Evolutionary conservation across 2,113 vertebrate species (phyloP).

Genomic region (Zosterops borbonicus): DNA sequence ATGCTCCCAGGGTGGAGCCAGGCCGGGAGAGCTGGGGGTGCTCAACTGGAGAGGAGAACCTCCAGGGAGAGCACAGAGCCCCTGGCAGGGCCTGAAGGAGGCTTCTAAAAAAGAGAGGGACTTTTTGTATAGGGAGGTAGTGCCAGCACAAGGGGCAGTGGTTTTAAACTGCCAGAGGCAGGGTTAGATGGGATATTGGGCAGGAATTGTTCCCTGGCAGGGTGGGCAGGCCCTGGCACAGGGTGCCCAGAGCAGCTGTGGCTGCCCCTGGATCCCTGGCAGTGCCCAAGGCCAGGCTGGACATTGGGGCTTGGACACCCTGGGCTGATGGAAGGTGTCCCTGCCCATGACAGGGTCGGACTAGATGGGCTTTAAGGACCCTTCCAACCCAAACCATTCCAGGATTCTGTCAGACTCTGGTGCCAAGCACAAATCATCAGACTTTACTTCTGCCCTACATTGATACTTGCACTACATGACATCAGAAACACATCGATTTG

Average conservation of each 20-base stretch:
- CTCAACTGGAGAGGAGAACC: background rate
- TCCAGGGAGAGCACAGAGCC: background rate
- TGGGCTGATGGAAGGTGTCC: background rate
- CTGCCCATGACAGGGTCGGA: background rate
- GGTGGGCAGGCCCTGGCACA: background rate
- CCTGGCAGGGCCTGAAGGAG: background rate
- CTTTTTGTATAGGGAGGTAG: background rate
- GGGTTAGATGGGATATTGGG: background rate
- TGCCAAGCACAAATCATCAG: background rate
- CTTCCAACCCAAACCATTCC: background rate
- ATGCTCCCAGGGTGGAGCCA: rapidly evolving
- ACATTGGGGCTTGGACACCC: rapidly evolving
- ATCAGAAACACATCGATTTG: background rate
- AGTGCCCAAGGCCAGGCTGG: rapidly evolving
- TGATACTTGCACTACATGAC: background rate
- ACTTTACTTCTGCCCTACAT: background rate
- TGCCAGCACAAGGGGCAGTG: background rate
- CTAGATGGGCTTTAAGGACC: background rate
- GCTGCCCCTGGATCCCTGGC: background rate
- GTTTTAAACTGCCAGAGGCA: background rate
- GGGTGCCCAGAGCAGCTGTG: background rate
- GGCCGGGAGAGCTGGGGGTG: background rate
- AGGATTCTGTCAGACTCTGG: background rate
- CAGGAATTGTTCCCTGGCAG: rapidly evolving
- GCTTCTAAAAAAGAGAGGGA: background rate